A percentile compares a stretch with the other conserved stretches of the same genome.
Conservation (phyloP, 2,888 invertebrate genomes). For the Tachina grossa region DNA sequence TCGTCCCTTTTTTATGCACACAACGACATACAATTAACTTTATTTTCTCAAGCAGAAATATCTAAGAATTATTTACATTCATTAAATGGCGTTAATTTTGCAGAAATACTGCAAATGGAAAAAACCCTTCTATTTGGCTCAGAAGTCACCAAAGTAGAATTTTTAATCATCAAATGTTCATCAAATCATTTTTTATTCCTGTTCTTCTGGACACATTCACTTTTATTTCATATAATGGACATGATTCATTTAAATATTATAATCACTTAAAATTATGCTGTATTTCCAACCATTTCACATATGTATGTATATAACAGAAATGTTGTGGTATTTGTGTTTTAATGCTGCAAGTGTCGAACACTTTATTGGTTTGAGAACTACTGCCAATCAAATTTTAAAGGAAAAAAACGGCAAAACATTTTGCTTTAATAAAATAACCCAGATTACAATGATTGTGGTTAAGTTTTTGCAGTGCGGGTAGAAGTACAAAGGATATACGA, state of each 20-base stretch:
- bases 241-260: too few species aligned
- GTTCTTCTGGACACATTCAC: background rate
- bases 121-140: background rate
- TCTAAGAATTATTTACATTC: conserved; percentile 59
- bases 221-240: background rate
- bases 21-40: conserved; percentile 57
- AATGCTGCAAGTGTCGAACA: background rate
- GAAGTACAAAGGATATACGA: conserved; percentile 56
- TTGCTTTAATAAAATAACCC: conserved; percentile 39
- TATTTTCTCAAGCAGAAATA: conserved; percentile 55
- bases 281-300: too few species aligned
- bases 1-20: background rate
- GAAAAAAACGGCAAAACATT: background rate
- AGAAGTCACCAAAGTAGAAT: conserved; percentile 3
- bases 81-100: conserved; percentile 73
- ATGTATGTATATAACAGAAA: too few species aligned
- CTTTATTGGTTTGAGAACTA: conserved; percentile 37
- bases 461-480: conserved; percentile 1
- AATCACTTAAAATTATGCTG: too few species aligned
- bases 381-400: conserved; percentile 64
- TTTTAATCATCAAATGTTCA: background rate
- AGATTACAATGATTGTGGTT: conserved; percentile 63
- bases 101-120: conserved; percentile 56
- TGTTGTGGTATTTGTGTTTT: background rate
- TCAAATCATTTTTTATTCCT: background rate